phyloP scores from a whole-genome alignment of 1,140 invertebrate genomes.

The Ridgeia piscesae region DNA sequence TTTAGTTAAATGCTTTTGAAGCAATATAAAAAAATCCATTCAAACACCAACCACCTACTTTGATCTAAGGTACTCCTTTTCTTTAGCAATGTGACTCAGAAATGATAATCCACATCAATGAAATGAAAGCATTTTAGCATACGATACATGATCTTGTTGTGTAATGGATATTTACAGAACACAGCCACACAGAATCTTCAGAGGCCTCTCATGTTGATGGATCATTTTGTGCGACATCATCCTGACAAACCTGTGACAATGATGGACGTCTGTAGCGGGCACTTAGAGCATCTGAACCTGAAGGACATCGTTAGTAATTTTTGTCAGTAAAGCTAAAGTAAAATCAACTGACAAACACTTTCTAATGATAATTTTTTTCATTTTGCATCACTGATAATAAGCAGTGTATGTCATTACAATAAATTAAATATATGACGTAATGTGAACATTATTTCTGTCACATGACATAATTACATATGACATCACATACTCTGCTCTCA shows the following conservation, averaged over 20 bases:
- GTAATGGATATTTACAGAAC: conserved; percentile 36
- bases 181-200: conserved; percentile 37
- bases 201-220: conserved; percentile 40
- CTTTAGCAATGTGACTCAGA: neutral
- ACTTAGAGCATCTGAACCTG: conserved; percentile 44
- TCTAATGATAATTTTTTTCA: neutral
- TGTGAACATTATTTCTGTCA: neutral
- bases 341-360: neutral
- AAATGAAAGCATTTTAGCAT: neutral
- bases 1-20: no score
- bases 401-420: neutral
- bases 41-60: neutral
- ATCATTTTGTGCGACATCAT: conserved; percentile 38
- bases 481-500: neutral
- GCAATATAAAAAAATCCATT: no score
- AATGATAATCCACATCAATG: neutral
- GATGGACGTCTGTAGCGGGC: conserved; percentile 43
- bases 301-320: conserved; percentile 45
- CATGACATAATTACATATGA: neutral
- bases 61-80: neutral
- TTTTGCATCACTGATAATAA: neutral
- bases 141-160: neutral
- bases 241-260: conserved; percentile 38
- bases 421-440: neutral
- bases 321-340: neutral